These are phyloP conservation scores for Vandiemenella viatica DNA, from an alignment of 2,888 invertebrate genomes.

Conservation along the genomic window DNA sequence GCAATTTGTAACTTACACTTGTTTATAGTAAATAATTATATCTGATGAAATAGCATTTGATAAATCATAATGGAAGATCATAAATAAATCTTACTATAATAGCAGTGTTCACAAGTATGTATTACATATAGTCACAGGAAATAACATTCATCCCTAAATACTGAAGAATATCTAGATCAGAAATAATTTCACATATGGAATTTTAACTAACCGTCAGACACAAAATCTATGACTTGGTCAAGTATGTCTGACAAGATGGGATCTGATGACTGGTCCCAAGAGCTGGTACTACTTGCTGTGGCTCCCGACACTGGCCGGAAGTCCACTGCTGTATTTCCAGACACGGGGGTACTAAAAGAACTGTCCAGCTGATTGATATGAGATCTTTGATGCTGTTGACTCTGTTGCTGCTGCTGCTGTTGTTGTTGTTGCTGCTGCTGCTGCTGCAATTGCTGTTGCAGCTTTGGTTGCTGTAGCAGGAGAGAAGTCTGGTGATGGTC, in stretches of 20 bases:
- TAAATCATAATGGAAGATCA: no score
- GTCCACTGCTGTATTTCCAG: not conserved
- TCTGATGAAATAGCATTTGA: no score
- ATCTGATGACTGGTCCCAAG: slow-evolving; percentile 40
- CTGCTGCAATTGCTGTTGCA: no score
- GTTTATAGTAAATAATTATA: no score
- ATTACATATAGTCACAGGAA: not conserved
- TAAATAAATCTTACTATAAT: not conserved
- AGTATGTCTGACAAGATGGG: slow-evolving; percentile 66
- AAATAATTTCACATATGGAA: not conserved
- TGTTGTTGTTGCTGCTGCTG: slow-evolving; percentile 15
- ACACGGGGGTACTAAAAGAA: not conserved
- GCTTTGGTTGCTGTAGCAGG: slow-evolving; percentile 6
- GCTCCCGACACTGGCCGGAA: slow-evolving; percentile 23
- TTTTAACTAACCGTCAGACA: slow-evolving; percentile 37
- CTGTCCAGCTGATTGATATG: slow-evolving; percentile 3
- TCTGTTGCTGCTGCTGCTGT: slow-evolving; percentile 17
- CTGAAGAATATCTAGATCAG: not conserved
- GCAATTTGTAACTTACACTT: no score
- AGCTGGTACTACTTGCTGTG: slow-evolving; percentile 20
- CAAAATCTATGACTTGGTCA: slow-evolving; percentile 71
- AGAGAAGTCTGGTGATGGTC: slow-evolving; percentile 18
- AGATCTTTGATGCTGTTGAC: slow-evolving; percentile 6
- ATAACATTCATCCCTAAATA: not conserved
- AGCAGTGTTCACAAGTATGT: not conserved